A percentile compares a stretch with the other conserved stretches of the same genome.
Conservation (phyloP, 2,888 invertebrate species). For the Harpalus rubripes region DNA sequence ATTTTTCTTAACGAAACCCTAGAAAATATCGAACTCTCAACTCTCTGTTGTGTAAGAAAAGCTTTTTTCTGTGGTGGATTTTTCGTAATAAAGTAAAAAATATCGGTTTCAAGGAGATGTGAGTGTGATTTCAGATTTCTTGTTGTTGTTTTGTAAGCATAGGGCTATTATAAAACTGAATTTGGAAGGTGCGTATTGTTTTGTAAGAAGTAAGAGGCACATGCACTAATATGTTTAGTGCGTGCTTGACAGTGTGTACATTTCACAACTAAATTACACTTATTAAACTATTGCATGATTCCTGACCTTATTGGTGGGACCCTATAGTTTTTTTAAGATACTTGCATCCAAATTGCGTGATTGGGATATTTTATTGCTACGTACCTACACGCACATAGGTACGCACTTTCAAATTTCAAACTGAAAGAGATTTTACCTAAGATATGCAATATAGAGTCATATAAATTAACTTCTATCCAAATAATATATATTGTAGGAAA, state of each 20-base stretch:
- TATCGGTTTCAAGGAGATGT: slow-evolving; percentile 45
- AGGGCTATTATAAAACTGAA: slow-evolving; percentile 32
- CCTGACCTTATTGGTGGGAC: slow-evolving; percentile 29
- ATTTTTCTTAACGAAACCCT: too few relatives aligned
- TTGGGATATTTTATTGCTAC: background rate
- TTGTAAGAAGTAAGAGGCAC: slow-evolving; percentile 39
- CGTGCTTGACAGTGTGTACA: slow-evolving; percentile 22
- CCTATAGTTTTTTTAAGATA: background rate
- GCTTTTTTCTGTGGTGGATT: background rate
- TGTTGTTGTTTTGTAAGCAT: slow-evolving; percentile 6
- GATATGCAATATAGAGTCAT: background rate
- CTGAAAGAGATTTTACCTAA: background rate
- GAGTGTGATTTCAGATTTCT: background rate
- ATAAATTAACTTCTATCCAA: background rate
- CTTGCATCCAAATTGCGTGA: background rate
- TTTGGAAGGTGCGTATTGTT: slow-evolving; percentile 32
- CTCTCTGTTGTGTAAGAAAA: background rate
- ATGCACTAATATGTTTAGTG: slow-evolving; percentile 51
- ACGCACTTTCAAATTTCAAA: background rate
- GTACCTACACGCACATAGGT: too few relatives aligned
- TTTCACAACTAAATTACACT: slow-evolving; percentile 42
- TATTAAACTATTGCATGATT: slow-evolving; percentile 50
- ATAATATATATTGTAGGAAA: too few relatives aligned
- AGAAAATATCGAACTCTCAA: background rate
- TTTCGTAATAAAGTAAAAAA: slow-evolving; percentile 36